Evolutionary conservation across 1,140 invertebrate species (phyloP), one percentile per base, ranked within the genome.

Genomic region (Copidosoma floridanum): DNA sequence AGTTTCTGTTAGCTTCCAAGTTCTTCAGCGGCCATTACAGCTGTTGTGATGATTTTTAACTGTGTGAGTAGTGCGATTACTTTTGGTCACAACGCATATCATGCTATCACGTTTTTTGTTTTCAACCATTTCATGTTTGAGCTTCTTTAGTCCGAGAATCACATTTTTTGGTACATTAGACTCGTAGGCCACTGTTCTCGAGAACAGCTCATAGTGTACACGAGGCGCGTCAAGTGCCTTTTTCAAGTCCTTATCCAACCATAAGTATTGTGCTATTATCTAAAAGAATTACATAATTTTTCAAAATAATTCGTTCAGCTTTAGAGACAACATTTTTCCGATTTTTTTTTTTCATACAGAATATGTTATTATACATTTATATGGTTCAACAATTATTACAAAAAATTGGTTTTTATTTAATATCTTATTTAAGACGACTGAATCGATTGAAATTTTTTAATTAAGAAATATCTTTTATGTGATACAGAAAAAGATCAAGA

Each of bases 161-260:
- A 91, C 76, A 61, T 85, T 80, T 82, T 91, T 78, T 35, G 86
- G 81, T 60, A 92, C 84, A 27, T 86, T 90, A 60, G 85, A 84
- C 81, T 99, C 95, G 73, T 94, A 93, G 44, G 82, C 68, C 0
- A 95, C 69, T 27, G 83, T 64, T 85, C 95, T 92, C 0, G 97
- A 97, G 64, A 86, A 84, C 2, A 98, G 81, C 72, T 99, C 97
- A 80, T 99, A 93, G 76, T 99, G 96, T 54, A 98, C 82, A 59
- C 96, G 84, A 0, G 89, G 85, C 0, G 86, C 85, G 79, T 97
- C 95, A 3, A 98, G 85, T 0, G 95, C 92, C 74, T 91, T 76
- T 76, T 97, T 96, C 3, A 99, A 85, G 47, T 88, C 84, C 50
- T 94, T 82, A 1, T 82, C 85, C 71, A 98, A 87, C 92, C 93